Evolutionary conservation across 2,888 invertebrate genomes (phyloP).

Genomic region (Isoperla grammatica): DNA sequence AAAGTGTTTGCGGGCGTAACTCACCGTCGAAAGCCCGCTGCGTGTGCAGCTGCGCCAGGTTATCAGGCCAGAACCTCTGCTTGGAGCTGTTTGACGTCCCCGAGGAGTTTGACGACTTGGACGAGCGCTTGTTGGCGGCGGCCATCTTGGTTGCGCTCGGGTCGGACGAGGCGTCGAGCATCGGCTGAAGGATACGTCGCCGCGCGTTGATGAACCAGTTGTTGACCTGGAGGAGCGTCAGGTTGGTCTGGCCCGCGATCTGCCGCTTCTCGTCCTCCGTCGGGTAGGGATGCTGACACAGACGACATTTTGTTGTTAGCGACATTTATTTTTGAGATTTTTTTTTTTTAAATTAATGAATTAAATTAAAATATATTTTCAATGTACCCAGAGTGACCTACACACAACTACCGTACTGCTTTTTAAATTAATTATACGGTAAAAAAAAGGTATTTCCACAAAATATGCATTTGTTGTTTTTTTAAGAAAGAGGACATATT

Average conservation of each 20-base stretch:
- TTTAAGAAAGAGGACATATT: too few relatives aligned
- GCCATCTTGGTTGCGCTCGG: slow-evolving; percentile 43
- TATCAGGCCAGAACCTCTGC: slow-evolving; percentile 70
- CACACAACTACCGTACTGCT: too few relatives aligned
- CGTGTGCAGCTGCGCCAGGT: slow-evolving; percentile 55
- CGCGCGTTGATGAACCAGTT: slow-evolving; percentile 95
- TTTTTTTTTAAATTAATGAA: too few relatives aligned
- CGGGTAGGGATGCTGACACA: slow-evolving; percentile 82
- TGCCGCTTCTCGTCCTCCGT: slow-evolving; percentile 91
- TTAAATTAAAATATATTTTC: too few relatives aligned
- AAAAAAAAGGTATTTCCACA: too few relatives aligned
- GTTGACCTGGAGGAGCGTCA: slow-evolving; percentile 84
- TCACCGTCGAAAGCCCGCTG: slow-evolving; percentile 40
- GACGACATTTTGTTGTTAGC: too few relatives aligned
- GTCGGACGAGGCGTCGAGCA: slow-evolving; percentile 67
- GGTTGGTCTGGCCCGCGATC: slow-evolving; percentile 81
- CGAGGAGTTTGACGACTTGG: slow-evolving; percentile 22
- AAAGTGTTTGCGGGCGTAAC: background rate
- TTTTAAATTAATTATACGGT: too few relatives aligned
- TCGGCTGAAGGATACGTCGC: slow-evolving; percentile 84
- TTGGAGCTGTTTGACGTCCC: slow-evolving; percentile 50
- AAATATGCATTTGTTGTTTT: too few relatives aligned
- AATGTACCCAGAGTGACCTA: too few relatives aligned
- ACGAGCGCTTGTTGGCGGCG: slow-evolving; percentile 48
- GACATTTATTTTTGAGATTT: background rate